Base-by-base conservation (phyloP, 2,888 invertebrate species). In the Ischnura elegans region DNA sequence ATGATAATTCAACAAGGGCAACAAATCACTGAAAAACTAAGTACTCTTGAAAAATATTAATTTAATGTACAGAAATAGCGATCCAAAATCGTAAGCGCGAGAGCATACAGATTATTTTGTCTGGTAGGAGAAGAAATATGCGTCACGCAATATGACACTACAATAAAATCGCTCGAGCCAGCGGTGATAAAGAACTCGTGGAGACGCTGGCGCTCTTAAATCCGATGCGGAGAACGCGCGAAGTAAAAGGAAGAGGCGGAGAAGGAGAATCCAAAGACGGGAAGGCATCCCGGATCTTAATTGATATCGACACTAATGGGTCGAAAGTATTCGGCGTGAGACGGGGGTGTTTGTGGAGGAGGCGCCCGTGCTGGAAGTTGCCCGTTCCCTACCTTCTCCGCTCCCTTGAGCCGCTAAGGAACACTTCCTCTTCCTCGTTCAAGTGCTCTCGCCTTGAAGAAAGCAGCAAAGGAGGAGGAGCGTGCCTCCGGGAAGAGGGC, bases 241-340 rank as follows among this genome's bases (percentile, higher is more conserved):
- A 51, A 51, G 51, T 51, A 51, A 51, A 61, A 61, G 61, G 61
- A 47, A 13, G 47, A 51, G 51, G 51, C 13, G 51, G 19, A 19
- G n/a, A 36, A 36, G 76, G 36, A 8, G 76, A 13, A 76, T 8
- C 76, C 76, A 25, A 36, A 25, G 76, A 25, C 13, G 76, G 2
- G 2, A 36, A 76, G 76, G 76, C 29, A 76, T 76, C 25, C 36
- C 76, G 29, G 76, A 29, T 76, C 76, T 76, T 76, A 76, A 76
- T 76, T 76, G 76, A 76, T 76, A 76, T 76, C 76, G 76, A 36
- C 29, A 36, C 76, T 76, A 76, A 76, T 76, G 76, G 76, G 29
- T 76, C 76, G 76, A 76, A 76, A 76, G 36, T 36, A 76, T 61
- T 61, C 61, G 61, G 61, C n/a, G 61, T n/a, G 21, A 61, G 25